Base-by-base conservation (phyloP, 2,113 vertebrate species). In the Embiotoca jacksoni region DNA sequence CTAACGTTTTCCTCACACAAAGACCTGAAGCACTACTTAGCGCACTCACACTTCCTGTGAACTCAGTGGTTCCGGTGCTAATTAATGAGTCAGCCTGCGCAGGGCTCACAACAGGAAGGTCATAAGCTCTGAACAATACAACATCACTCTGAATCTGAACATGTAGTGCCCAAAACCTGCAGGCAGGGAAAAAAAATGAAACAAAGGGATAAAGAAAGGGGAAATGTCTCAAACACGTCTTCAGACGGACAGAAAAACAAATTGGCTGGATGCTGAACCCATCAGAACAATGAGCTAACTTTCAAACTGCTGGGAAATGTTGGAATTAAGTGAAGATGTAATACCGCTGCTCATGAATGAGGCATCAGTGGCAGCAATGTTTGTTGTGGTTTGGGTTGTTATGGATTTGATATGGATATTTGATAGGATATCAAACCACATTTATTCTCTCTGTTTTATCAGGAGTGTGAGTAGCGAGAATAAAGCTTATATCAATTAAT, bases 101-200 rank as follows among this genome's bases (percentile, higher is more conserved):
- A 49, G 10, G 11, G 30, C 80, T 90, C 86, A 91, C 85, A 92
- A 94, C 92, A 94, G 93, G 94, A 95, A 93, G 89, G 64, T 75
- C 69, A 82, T 60, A 64, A 61, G 49, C 58, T 41, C 72, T 33
- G 67, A 94, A 94, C 93, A 94, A 94, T 93, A 80, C 82, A 63
- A 8, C 50, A 31, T 66, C 63, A 55, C 66, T 55, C 69, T 67
- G 36, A 33, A 72, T 80, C 57, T 70, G 87, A 87, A 92, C 87
- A 83, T 63, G 54, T 31, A 73, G 62, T 72, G 33, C 58, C 53
- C 46, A 46, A 30, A 71, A 54, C 16, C 67, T 44, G 55, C 58
- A 62, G 30, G 15, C 44, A 16, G 41, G 33, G 47, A n/a, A 67
- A 36, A 66, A 84, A 83, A 84, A 83, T 52, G 64, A 87, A 85